Evolutionary conservation across 1,140 invertebrate species (phyloP), one percentile per base, ranked within the genome.

Genomic region (Belonocnema kinseyi): DNA sequence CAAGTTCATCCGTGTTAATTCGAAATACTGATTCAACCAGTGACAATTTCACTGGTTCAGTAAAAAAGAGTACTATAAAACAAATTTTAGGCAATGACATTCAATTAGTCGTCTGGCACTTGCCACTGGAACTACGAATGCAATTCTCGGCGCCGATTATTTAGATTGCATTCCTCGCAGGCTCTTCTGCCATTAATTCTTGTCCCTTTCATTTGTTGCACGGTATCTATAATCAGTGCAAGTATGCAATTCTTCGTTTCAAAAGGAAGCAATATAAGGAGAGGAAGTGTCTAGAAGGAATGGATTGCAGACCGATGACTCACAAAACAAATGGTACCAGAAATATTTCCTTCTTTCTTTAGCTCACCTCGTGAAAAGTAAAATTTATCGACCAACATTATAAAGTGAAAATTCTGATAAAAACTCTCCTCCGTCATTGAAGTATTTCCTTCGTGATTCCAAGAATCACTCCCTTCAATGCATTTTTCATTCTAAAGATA

Each of bases 261-360:
- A 66, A 66, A 33, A n/a, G 14, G 16, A 66, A 40, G 26, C 33
- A 66, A 66, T 66, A 66, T 46, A 66, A 66, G 61, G 61, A 40
- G 61, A 66, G 16, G 58, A 66, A 66, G 13, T 40, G 16, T 66
- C 14, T 66, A 33, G 12, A 33, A 66, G 26, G 33, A 66, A 66
- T 66, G 26, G 40, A 46, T 46, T 11, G 61, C 61, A 33, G 26
- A 40, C 61, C 21, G 61, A 46, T 66, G 61, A 66, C 14, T 66
- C 61, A 66, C 3, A 66, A 61, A 61, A 54, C 53, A 17, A 54
- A 61, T 19, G 61, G 40, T 14, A 40, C 61, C 26, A 66, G 21
- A 66, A 40, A n/a, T 66, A 66, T 66, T 66, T 66, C 33, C 4
- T 16, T 46, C 61, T 66, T 46, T 66, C 14, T 66, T 66, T 40